Percentiles rank a stretch among this genome's conserved stretches.
These are phyloP conservation scores for Champsocephalus gunnari DNA, from an alignment of 2,797 vertebrate species.

Conservation along the genomic window DNA sequence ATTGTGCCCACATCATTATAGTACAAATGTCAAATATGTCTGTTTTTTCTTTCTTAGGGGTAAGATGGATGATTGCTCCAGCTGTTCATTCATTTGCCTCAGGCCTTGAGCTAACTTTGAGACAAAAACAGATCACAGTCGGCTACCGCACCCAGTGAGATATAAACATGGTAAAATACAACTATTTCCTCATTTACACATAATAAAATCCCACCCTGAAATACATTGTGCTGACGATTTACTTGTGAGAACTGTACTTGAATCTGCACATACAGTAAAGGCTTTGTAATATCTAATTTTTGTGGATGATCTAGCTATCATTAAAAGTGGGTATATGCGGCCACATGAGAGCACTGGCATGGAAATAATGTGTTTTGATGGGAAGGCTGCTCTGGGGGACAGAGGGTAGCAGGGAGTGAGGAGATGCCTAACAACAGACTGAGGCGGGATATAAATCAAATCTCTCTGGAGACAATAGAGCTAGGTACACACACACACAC, in stretches of 20 bases:
- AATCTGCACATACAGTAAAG: constrained; percentile 3
- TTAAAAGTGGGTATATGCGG: constrained; percentile 56
- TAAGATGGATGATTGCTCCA: constrained; percentile 37
- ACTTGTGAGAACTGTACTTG: not conserved
- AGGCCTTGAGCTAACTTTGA: constrained; percentile 35
- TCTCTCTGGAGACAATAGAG: constrained; percentile 73
- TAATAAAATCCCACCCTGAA: not conserved
- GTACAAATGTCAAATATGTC: constrained; percentile 46
- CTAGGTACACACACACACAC: constrained; percentile 43
- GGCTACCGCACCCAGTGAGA: constrained; percentile 7
- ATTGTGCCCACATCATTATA: constrained; percentile 37
- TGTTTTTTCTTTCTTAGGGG: constrained; percentile 27
- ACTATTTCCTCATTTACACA: not conserved
- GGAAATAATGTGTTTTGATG: constrained; percentile 77
- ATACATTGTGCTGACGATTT: not conserved
- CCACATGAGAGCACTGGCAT: constrained; percentile 47
- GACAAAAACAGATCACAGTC: constrained; percentile 36
- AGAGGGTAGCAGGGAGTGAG: constrained; percentile 64
- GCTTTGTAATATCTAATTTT: not conserved
- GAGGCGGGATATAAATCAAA: constrained; percentile 81
- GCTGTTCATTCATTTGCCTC: constrained; percentile 30
- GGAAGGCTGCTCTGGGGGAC: constrained; percentile 60
- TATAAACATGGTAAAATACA: constrained; percentile 15
- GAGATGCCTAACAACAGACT: constrained; percentile 79
- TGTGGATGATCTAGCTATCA: constrained; percentile 55